A percentile compares a stretch with the other conserved stretches of the same genome.
Conservation (phyloP, 2,797 vertebrate species). For the Pteropus rufus region DNA sequence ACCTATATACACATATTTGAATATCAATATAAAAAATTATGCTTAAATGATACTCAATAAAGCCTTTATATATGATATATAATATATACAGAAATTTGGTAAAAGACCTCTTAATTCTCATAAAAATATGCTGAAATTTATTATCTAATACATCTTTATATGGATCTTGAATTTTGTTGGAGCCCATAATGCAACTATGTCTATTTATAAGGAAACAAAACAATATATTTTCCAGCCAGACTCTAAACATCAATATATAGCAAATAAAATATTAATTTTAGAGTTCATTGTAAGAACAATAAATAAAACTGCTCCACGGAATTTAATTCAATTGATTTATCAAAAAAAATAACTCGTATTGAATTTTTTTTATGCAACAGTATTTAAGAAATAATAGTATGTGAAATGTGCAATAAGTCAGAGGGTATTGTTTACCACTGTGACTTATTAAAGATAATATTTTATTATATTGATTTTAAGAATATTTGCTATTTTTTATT, state of each 20-base stretch:
- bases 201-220: background rate
- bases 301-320: background rate
- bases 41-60: background rate
- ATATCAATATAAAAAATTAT: background rate
- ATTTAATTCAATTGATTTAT: background rate
- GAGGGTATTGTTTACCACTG: background rate
- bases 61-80: background rate
- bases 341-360: background rate
- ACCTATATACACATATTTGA: background rate
- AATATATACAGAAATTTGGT: background rate
- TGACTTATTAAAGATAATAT: background rate
- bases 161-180: background rate
- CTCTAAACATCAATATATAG: background rate
- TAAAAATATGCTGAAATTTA: background rate
- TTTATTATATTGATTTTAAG: background rate
- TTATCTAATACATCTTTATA: background rate
- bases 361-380: background rate
- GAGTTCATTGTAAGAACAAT: background rate
- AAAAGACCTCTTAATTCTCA: background rate
- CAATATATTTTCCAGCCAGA: background rate
- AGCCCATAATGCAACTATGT: background rate
- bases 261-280: background rate
- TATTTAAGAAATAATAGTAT: background rate
- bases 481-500: background rate
- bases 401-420: background rate